These are phyloP conservation scores for Trypoxylon attenuatum DNA, from an alignment of 2,888 invertebrate genomes.

Conservation along the genomic window DNA sequence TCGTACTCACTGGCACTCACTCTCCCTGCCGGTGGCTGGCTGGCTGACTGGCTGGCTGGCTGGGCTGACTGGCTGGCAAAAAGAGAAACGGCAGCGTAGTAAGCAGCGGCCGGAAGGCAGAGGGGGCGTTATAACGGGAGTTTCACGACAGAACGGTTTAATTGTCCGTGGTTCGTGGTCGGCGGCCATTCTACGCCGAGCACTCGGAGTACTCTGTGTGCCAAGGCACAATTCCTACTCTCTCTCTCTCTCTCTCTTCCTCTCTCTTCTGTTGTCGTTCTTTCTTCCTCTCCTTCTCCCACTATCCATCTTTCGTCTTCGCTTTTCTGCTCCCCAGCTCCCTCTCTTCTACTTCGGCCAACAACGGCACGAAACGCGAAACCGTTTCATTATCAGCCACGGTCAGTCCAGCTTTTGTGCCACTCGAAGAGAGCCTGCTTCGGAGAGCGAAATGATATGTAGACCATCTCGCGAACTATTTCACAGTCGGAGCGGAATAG, in stretches of 20 bases:
- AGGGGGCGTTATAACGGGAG: constrained; percentile 53
- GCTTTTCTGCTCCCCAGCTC: background rate
- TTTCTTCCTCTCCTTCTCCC: background rate
- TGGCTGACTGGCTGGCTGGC: no score
- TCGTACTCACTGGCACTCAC: constrained; percentile 5
- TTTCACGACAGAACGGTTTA: constrained; percentile 59
- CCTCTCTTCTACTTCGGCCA: constrained; percentile 14
- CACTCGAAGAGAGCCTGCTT: constrained; percentile 9
- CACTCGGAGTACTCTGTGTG: constrained; percentile 40
- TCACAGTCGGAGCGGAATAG: no score
- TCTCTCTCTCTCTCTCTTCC: constrained; percentile 40
- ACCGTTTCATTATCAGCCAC: constrained; percentile 56
- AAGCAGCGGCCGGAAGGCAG: constrained; percentile 15
- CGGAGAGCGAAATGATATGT: no score
- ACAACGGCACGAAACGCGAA: constrained; percentile 54
- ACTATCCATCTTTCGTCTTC: background rate
- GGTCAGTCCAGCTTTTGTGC: constrained; percentile 45
- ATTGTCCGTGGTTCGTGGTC: constrained; percentile 59
- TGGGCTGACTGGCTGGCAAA: no score
- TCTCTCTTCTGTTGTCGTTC: background rate
- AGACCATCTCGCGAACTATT: no score
- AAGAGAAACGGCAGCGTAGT: constrained; percentile 41
- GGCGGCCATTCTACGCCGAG: constrained; percentile 51
- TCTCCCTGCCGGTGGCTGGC: no score
- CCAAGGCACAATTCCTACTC: constrained; percentile 47